Base-by-base conservation (phyloP, 2,888 invertebrate species). In the Spisula solida region DNA sequence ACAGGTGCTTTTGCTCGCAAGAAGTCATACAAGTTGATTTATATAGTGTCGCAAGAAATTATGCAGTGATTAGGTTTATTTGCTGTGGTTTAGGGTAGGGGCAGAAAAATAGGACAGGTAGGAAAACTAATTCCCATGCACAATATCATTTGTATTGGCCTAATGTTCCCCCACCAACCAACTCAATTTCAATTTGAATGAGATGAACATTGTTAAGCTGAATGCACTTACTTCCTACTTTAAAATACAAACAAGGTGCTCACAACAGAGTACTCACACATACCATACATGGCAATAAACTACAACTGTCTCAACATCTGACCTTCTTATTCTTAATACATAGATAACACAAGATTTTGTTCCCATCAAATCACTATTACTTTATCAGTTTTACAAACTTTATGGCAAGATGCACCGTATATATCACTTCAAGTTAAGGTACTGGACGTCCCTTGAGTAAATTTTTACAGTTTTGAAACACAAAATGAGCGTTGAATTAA, bases 301-400 rank as follows among this genome's bases (percentile, higher is more conserved):
- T 4, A 66, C 60, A 25, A 25, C n/a, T 66, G 8, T 66, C 60
- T 66, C 60, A 25, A 66, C 8, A 66, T 66, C 0, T 66, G 60
- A 66, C n/a, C 25, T 66, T 10, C 60, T 25, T n/a, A 12, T 25
- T 25, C 60, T 25, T 5, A 66, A n/a, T 66, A 66, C 10, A 10
- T 66, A 66, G 60, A 66, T 66, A 66, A 66, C 25, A 56, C 56
- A 56, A 66, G n/a, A n/a, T 66, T 25, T 66, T n/a, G 51, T 25
- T n/a, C 60, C 25, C 60, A 66, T 66, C n/a, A 66, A 66, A 66
- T 25, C 20, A 12, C 25, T n/a, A 66, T 66, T 25, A 25, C 25
- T n/a, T 25, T 66, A 66, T 66, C 60, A 66, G 25, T 66, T 66
- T 25, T 20, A n/a, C 18, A 56, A 55, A 55, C 2, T 20, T 12